Evolutionary conservation across 2,888 invertebrate species (phyloP), one percentile per base, ranked within the genome.

Genomic region (Adineta ricciae): DNA sequence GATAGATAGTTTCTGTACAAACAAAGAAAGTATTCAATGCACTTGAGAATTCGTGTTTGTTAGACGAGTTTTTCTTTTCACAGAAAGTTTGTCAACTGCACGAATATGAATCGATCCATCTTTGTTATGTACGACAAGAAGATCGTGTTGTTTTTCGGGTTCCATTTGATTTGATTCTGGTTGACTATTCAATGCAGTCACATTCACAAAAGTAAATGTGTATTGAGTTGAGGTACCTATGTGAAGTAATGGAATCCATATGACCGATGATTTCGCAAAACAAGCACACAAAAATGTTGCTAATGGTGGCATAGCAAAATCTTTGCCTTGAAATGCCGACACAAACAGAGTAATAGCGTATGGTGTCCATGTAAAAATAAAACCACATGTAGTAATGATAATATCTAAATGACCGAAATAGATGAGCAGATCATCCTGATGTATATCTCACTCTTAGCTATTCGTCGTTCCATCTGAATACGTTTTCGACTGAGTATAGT

Each of bases 381-480:
- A 78, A 41, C 78, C 38, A 9, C 24, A 14, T 14, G n/a, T 41
- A 9, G 78, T 78, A 7, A 78, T 78, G 11, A 78, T 24, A 41
- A 78, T 78, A 78, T n/a, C 78, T 78, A 41, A 16, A 27, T 64
- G 16, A 32, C 27, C 16, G 11, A 36, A 2, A 36, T 27, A 11
- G 8, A 14, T 49, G 14, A n/a, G n/a, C 14, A n/a, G n/a, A 56
- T 56, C 4, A 8, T 50, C 50, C 19, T 16, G 3, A 14, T 64
- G 1, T 3, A 32, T 41, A 14, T n/a, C 41, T 41, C n/a, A 78
- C 78, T 78, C 24, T 78, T 78, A 24, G 41, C n/a, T 41, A 78
- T 78, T 41, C 78, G 41, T 78, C 41, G 78, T 78, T 78, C 78
- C 78, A 78, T 41, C 41, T 78, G 41, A 41, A 78, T 78, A 11